These are phyloP conservation scores for Halichondria panicea DNA, from an alignment of 37 sponge, comb jelly and placozoan species.

Conservation along the genomic window DNA sequence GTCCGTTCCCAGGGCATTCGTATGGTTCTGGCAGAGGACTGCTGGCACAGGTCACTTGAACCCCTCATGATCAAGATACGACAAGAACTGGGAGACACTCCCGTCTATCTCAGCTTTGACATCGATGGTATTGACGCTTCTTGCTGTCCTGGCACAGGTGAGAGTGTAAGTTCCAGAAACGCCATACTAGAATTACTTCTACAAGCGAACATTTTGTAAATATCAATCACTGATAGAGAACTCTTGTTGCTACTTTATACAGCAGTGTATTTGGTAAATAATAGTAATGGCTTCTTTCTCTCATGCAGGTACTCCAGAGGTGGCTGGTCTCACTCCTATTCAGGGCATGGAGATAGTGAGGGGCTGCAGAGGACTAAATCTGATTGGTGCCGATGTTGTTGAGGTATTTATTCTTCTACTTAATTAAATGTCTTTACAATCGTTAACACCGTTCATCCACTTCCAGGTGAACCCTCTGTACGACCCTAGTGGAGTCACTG, in stretches of 20 bases:
- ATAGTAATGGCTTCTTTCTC: background rate
- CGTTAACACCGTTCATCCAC: no score
- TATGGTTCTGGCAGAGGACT: constrained; percentile 38
- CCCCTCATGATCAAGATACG: constrained; percentile 66
- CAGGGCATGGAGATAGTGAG: constrained; percentile 69
- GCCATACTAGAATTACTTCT: no score
- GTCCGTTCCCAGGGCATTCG: constrained; percentile 41
- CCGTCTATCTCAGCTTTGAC: constrained; percentile 73
- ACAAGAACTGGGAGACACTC: constrained; percentile 31
- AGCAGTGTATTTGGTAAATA: background rate
- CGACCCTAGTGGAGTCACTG: constrained; percentile 59
- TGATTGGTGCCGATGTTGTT: constrained; percentile 76
- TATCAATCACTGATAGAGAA: no score
- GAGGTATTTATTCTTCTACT: constrained; percentile 39
- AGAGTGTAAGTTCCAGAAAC: background rate
- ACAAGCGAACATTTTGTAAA: no score
- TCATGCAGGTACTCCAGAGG: constrained; percentile 82
- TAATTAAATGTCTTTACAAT: no score
- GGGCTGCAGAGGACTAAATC: constrained; percentile 60
- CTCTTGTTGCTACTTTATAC: no score
- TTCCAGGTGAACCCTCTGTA: constrained; percentile 71
- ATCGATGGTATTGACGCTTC: constrained; percentile 79
- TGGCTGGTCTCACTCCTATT: constrained; percentile 67
- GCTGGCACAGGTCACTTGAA: constrained; percentile 55
- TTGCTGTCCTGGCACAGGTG: constrained; percentile 78